Conservation (phyloP, 2,113 vertebrate species). For the Rhagologus leucostigma region DNA sequence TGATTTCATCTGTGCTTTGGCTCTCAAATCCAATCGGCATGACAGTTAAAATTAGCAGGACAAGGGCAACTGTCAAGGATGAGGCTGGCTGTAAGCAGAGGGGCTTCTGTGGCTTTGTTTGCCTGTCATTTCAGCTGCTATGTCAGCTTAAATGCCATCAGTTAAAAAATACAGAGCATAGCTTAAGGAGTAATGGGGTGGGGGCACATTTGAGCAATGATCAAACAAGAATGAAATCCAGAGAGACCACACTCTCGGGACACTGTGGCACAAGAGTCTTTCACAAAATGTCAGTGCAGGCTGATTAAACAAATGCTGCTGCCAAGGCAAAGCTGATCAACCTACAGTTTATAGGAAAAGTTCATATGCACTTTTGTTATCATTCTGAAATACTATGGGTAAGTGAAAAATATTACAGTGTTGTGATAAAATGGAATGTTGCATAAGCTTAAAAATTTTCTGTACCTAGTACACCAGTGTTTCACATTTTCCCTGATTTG, state of each 20-base stretch:
- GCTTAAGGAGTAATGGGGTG: constrained; percentile 52
- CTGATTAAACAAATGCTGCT: neutral
- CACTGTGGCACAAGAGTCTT: neutral
- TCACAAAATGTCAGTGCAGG: constrained; percentile 34
- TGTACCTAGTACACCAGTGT: neutral
- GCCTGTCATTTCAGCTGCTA: constrained; percentile 64
- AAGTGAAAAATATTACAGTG: neutral
- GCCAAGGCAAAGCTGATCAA: neutral
- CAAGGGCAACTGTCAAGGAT: constrained; percentile 72
- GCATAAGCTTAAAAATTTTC: neutral
- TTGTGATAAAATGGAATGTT: neutral
- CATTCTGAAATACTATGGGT: neutral
- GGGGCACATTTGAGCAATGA: constrained; percentile 23
- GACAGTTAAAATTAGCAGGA: constrained; percentile 69
- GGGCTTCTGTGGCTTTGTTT: constrained; percentile 59
- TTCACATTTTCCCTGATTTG: neutral
- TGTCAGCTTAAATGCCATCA: constrained; percentile 68
- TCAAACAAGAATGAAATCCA: constrained; percentile 53
- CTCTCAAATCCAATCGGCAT: constrained; percentile 52
- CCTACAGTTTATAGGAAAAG: neutral
- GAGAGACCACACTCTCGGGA: constrained; percentile 4
- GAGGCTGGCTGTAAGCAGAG: constrained; percentile 48
- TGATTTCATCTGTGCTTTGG: constrained; percentile 4
- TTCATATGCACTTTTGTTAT: neutral
- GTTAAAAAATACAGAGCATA: constrained; percentile 35